Evolutionary conservation across 2,113 vertebrate genomes (phyloP).

Genomic region (Azemiops feae): DNA sequence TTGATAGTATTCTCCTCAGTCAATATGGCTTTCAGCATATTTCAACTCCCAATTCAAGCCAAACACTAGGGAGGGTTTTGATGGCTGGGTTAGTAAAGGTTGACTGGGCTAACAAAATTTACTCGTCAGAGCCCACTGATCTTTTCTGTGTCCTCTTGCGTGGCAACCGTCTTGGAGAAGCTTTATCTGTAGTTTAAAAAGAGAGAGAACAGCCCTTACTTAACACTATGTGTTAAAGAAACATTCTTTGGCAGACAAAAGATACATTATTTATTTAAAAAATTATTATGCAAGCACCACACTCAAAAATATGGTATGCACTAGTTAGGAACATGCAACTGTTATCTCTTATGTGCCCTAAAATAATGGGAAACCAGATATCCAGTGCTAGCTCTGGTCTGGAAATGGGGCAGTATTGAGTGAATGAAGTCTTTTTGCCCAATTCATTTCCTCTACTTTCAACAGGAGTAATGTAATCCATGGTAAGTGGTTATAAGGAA

Average conservation of each 20-base stretch:
- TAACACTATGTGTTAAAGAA: background rate
- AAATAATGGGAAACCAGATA: background rate
- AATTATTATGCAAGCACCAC: background rate
- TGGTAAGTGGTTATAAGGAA: background rate
- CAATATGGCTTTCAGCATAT: slow-evolving; percentile 67
- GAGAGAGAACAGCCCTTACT: background rate
- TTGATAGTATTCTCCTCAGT: slow-evolving; percentile 67
- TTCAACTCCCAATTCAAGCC: slow-evolving; percentile 65
- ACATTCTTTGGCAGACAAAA: background rate
- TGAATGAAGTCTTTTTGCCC: background rate
- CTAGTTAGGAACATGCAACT: background rate
- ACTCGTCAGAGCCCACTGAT: slow-evolving; percentile 96
- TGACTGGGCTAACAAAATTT: slow-evolving; percentile 71
- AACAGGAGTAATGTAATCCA: background rate
- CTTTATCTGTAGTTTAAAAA: slow-evolving; percentile 80
- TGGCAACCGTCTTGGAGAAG: slow-evolving; percentile 90
- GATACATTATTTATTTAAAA: accelerated
- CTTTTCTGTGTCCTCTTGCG: slow-evolving; percentile 95
- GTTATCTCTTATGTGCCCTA: background rate
- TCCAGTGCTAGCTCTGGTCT: accelerated
- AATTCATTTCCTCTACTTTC: background rate
- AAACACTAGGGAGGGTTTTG: slow-evolving; percentile 53
- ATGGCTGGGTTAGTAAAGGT: slow-evolving; percentile 70
- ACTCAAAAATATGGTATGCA: background rate
- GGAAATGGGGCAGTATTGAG: background rate